Conservation (phyloP, 2,797 vertebrate species). For the Chaetophractus vellerosus region DNA sequence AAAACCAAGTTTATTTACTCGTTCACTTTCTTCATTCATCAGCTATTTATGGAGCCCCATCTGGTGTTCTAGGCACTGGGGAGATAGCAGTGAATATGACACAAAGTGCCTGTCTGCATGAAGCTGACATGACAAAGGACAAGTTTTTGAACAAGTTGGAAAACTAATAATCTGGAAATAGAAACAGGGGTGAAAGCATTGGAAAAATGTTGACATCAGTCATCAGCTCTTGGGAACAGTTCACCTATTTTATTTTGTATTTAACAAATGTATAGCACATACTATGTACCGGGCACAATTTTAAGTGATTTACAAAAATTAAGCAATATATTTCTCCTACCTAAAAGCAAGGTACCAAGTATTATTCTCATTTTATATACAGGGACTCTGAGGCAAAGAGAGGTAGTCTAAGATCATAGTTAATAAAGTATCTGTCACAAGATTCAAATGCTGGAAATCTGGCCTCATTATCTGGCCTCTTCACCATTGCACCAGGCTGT, state of each 20-base stretch:
- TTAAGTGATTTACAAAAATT: constrained; percentile 13
- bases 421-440: background rate
- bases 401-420: background rate
- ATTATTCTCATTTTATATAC: background rate
- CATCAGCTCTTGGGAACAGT: background rate
- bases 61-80: background rate
- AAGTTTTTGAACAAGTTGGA: background rate
- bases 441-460: background rate
- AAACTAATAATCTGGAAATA: background rate
- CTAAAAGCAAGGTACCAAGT: background rate
- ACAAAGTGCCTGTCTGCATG: background rate
- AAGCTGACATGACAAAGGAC: background rate
- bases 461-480: background rate
- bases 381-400: background rate
- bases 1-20: background rate
- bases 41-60: background rate
- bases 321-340: background rate
- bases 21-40: background rate
- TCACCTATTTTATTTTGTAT: constrained; percentile 25
- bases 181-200: background rate
- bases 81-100: background rate
- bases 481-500: background rate
- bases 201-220: background rate
- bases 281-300: background rate
- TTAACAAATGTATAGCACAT: background rate